Evolutionary conservation across 1,140 invertebrate species (phyloP), one percentile per base, ranked within the genome.

Genomic region (Eubasilissa regina): DNA sequence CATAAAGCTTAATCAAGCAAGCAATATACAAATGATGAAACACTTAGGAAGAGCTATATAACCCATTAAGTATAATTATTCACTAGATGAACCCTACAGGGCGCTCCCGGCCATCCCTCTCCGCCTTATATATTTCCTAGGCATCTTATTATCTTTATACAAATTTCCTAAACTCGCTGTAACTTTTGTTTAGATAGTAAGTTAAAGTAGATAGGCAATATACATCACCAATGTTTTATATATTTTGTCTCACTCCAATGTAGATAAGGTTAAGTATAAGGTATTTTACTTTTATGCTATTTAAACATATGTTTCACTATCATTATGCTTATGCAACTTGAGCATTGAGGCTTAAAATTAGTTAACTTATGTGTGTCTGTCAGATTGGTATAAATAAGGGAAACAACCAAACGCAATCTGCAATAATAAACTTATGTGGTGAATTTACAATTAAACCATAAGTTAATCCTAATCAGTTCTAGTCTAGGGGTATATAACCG

Each of bases 401-500:
- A 79, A 83, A 80, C 79, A 78, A 79, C 78, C 70, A 80, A 76
- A 75, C 53, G 72, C 74, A 77, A 77, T 78, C 75, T 78, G 78
- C 79, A 77, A 83, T 80, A 55, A 80, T 82, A 78, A 83, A 83
- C 78, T 78, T 77, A 77, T 56, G 56, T 78, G 72, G 62, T 80
- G 81, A 83, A 80, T 83, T 83, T 83, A 83, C 81, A 83, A 76
- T 83, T 83, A 83, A 83, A 83, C 78, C 74, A 80, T 82, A 82
- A 75, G 70, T 82, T 83, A 80, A 83, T 83, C 79, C 81, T 83
- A 83, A 83, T 83, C 81, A 83, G 81, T 83, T 83, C 81, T 83
- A 83, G 76, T 83, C 81, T 83, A 83, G 76, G 81, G 81, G 78
- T 83, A 83, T 82, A 77, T 77, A 79, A 83, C 81, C 81, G 79